phyloP scores from a whole-genome alignment of 2,888 invertebrate species.

The Parapristionchus giblindavisi region DNA sequence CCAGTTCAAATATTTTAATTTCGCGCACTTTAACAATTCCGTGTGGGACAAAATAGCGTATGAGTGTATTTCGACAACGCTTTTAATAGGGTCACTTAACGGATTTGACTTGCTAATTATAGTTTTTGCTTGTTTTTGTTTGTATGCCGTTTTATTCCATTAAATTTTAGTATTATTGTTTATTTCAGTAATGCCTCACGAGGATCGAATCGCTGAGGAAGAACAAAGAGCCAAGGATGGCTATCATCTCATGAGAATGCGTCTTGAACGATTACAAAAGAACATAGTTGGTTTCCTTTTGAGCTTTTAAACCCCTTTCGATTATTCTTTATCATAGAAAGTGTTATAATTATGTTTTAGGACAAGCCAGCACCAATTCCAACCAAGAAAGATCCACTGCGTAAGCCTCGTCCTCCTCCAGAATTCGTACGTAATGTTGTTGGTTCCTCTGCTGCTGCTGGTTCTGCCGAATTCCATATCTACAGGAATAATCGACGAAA shows the following conservation, averaged over 20 bases:
- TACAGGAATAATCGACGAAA: conserved; percentile 92
- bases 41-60: background rate
- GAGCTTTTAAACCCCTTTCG: background rate
- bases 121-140: background rate
- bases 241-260: conserved; percentile 64
- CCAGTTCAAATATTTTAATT: background rate
- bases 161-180: background rate
- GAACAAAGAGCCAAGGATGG: conserved; percentile 62
- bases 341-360: conserved; percentile 73
- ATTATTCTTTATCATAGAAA: background rate
- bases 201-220: conserved; percentile 57
- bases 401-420: conserved; percentile 81
- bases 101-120: background rate
- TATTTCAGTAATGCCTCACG: conserved; percentile 48
- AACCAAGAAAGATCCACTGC: conserved; percentile 80
- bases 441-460: conserved; percentile 99
- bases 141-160: background rate
- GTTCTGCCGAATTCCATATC: conserved; percentile 99
- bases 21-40: background rate
- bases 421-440: conserved; percentile 98
- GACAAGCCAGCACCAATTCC: conserved; percentile 89
- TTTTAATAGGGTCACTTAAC: background rate
- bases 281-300: conserved; percentile 60
- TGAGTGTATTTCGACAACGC: background rate
- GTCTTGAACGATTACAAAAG: conserved; percentile 60